Conservation (phyloP, 2,797 vertebrate genomes). For the Spea hammondii region DNA sequence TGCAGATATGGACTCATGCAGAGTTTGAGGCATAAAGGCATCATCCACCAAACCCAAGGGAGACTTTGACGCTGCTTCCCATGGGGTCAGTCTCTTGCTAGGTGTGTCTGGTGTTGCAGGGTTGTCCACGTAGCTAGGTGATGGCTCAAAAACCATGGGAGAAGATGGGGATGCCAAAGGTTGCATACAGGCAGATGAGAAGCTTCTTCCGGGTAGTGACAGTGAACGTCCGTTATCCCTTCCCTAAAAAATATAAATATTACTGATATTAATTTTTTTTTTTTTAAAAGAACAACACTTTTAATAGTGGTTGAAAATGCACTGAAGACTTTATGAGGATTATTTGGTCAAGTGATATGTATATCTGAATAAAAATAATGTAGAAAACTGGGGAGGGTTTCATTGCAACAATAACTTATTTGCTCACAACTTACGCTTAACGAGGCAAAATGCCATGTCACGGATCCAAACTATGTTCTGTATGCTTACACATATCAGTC, state of each 20-base stretch:
- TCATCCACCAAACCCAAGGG: slow-evolving; percentile 89
- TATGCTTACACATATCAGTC: no score
- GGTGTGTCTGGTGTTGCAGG: slow-evolving; percentile 65
- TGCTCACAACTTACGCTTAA: no score
- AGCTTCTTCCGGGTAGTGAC: slow-evolving; percentile 76
- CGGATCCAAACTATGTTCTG: no score
- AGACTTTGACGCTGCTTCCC: slow-evolving; percentile 88
- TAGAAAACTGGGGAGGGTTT: no score
- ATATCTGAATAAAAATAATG: no score
- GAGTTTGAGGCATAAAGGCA: slow-evolving; percentile 77
- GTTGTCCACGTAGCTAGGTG: slow-evolving; percentile 58
- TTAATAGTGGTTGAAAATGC: no score
- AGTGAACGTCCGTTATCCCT: slow-evolving; percentile 69
- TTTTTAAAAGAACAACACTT: no score
- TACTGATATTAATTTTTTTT: neutral
- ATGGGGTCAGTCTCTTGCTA: slow-evolving; percentile 78
- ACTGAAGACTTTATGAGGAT: no score
- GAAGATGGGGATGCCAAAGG: slow-evolving; percentile 64
- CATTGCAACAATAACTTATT: no score
- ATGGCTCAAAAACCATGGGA: slow-evolving; percentile 62
- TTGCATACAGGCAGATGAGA: slow-evolving; percentile 60
- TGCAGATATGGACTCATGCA: slow-evolving; percentile 80
- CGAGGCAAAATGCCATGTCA: no score
- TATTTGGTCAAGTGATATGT: no score
- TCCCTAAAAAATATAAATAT: slow-evolving; percentile 61